Conservation (phyloP, 2,113 vertebrate genomes). For the Megaptera novaeangliae region DNA sequence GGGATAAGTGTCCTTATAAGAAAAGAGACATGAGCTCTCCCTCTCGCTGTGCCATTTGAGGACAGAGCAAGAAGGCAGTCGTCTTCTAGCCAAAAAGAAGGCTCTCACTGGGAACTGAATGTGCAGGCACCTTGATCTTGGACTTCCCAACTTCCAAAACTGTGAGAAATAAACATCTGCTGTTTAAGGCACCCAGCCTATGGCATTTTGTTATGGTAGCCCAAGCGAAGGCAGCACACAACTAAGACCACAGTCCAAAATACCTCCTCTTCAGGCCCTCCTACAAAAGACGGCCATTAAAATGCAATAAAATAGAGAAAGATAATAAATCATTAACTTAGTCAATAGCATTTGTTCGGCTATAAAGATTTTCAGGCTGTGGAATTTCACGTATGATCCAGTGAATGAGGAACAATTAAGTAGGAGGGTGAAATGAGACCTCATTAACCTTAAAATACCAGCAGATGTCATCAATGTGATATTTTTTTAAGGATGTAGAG, state of each 20-base stretch:
- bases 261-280: neutral
- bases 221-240: neutral
- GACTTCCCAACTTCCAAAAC: neutral
- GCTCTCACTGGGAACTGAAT: neutral
- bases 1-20: neutral
- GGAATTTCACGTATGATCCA: neutral
- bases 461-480: neutral
- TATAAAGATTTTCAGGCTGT: neutral
- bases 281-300: neutral
- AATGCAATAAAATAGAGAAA: neutral
- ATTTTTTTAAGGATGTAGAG: neutral
- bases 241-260: neutral
- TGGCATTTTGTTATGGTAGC: neutral
- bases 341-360: neutral
- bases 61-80: neutral
- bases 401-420: neutral
- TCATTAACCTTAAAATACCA: neutral
- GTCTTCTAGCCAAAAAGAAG: neutral
- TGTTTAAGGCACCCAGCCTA: neutral
- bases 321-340: neutral
- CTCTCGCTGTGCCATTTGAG: neutral
- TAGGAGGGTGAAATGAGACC: neutral
- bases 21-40: neutral
- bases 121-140: neutral
- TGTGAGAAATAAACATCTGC: neutral